Conservation (phyloP, 2,113 vertebrate species). For the Xiphophorus maculatus region DNA sequence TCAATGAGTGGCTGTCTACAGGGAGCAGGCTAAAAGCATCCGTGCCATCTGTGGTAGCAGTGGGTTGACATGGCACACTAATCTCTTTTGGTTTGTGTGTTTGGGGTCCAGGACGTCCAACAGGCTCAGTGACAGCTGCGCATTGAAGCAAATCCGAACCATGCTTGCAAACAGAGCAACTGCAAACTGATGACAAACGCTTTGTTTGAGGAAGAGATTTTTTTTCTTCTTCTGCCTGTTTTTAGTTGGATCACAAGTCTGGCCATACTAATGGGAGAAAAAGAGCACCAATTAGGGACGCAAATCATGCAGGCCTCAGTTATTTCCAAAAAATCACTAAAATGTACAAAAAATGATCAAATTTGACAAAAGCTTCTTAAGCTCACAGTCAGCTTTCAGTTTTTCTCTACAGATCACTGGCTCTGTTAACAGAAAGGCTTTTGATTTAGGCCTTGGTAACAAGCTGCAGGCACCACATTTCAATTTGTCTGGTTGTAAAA, state of each 20-base stretch:
- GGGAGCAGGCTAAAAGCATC: constrained; percentile 75
- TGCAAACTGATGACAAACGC: constrained; percentile 79
- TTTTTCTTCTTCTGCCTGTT: constrained; percentile 59
- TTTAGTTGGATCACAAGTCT: constrained; percentile 77
- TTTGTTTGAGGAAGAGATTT: constrained; percentile 70
- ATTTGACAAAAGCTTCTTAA: constrained; percentile 80
- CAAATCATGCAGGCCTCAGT: constrained; percentile 75
- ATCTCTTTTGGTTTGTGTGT: constrained; percentile 79
- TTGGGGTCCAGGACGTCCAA: constrained; percentile 74
- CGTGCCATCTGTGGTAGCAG: constrained; percentile 78
- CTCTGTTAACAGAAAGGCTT: constrained; percentile 80
- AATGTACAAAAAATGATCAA: constrained; percentile 85
- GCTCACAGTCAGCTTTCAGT: constrained; percentile 78
- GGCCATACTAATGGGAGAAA: constrained; percentile 79
- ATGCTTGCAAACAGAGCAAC: constrained; percentile 73
- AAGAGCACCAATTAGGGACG: constrained; percentile 77
- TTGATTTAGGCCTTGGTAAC: constrained; percentile 71
- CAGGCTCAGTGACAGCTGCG: constrained; percentile 79
- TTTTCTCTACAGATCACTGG: constrained; percentile 76
- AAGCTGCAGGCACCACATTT: constrained; percentile 70
- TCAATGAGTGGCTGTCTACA: constrained; percentile 76
- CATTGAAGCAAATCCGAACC: constrained; percentile 72
- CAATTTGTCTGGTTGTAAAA: constrained; percentile 68
- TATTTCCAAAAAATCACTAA: constrained; percentile 81
- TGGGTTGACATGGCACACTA: constrained; percentile 77